Percentiles rank a stretch among this genome's conserved stretches.
Evolutionary conservation across 2,888 invertebrate genomes (phyloP).

Genomic region (Lutraria lutraria): DNA sequence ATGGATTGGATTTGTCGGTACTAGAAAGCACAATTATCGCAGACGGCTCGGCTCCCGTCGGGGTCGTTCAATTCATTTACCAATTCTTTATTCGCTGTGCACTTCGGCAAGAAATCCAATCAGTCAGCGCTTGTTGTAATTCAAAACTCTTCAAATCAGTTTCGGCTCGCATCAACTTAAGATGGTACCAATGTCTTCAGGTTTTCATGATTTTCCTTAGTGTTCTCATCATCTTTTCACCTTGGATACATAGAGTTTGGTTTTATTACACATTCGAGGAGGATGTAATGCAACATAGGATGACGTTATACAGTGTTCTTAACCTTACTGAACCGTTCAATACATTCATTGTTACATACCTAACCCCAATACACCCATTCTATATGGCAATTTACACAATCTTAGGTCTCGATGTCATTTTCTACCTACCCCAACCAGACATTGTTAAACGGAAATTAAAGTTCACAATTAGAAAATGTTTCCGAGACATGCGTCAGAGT

Average conservation of each 20-base stretch:
- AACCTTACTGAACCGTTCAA: conserved; percentile 40
- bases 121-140: conserved; percentile 46
- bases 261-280: conserved; percentile 57
- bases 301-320: conserved; percentile 8
- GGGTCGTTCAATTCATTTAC: conserved; percentile 40
- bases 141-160: conserved; percentile 34
- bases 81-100: conserved; percentile 55
- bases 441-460: conserved; percentile 47
- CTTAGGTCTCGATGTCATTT: conserved; percentile 32
- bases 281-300: not conserved
- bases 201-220: conserved; percentile 28
- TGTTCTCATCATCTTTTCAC: conserved; percentile 17
- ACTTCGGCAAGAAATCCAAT: conserved; percentile 45
- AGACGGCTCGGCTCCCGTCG: conserved; percentile 52
- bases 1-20: conserved; percentile 31
- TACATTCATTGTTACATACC: conserved; percentile 45
- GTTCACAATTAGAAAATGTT: conserved; percentile 47
- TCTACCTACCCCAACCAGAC: conserved; percentile 41
- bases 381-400: conserved; percentile 50
- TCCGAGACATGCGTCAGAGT: conserved; percentile 43
- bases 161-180: not conserved
- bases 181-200: conserved; percentile 49
- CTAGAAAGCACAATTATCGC: conserved; percentile 47
- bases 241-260: conserved; percentile 57
- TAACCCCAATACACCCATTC: conserved; percentile 44